These are phyloP conservation scores for Thalassarche chlororhynchos DNA, from an alignment of 2,113 vertebrate genomes.

Conservation along the genomic window DNA sequence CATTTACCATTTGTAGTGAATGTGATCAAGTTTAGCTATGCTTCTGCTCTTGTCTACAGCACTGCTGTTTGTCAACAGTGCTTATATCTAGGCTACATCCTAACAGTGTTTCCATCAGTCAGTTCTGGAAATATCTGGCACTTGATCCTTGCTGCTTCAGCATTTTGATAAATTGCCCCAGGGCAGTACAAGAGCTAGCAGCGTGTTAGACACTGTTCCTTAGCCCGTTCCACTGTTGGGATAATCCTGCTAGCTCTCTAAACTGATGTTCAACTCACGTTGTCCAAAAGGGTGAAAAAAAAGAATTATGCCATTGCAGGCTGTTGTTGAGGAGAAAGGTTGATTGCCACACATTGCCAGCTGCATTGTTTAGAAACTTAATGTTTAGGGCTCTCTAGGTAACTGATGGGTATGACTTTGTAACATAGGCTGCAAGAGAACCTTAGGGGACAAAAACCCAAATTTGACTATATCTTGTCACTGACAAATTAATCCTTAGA, in stretches of 20 bases:
- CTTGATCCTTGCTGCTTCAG: not conserved
- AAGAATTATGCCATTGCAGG: not conserved
- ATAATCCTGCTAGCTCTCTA: not conserved
- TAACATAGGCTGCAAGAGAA: not conserved
- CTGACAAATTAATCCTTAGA: not conserved
- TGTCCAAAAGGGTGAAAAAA: not conserved
- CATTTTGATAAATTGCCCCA: not conserved
- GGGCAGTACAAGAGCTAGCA: not conserved
- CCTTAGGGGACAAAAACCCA: not conserved
- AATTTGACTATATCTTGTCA: not conserved
- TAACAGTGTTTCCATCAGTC: not conserved
- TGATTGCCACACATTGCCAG: not conserved
- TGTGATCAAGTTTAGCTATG: not conserved
- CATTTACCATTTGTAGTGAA: not conserved
- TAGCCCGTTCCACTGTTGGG: not conserved
- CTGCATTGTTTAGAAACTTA: not conserved
- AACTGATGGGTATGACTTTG: not conserved
- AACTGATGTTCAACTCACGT: accelerated
- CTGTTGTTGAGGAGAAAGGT: not conserved
- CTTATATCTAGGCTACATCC: not conserved
- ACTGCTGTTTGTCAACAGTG: not conserved
- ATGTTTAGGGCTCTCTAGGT: not conserved
- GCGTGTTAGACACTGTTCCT: not conserved
- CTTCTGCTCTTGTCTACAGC: not conserved
- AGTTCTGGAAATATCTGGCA: not conserved